Percentiles rank a stretch among this genome's conserved stretches.
Evolutionary conservation across 2,888 invertebrate species (phyloP).

Genomic region (Hecatera dysodea): DNA sequence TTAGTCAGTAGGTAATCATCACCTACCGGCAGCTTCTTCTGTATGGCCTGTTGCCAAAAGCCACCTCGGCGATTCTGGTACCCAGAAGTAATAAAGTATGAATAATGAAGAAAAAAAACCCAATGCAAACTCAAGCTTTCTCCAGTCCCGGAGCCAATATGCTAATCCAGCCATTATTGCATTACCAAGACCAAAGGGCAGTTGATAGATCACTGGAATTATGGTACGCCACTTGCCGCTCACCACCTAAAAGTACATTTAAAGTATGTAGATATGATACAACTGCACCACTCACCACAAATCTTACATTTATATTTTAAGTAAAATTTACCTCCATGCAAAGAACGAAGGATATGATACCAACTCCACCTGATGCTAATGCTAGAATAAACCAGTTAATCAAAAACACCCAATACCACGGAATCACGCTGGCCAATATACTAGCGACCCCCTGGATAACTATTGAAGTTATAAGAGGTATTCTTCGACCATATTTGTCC

Average conservation of each 20-base stretch:
- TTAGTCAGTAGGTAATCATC: background rate
- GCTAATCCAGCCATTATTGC: conserved; percentile 90
- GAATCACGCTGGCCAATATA: conserved; percentile 88
- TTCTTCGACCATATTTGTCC: conserved; percentile 92
- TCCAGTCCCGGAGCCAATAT: conserved; percentile 92
- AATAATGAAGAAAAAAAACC: conserved; percentile 88
- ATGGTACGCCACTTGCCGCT: conserved; percentile 91
- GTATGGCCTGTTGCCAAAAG: conserved; percentile 89
- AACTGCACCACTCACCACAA: background rate
- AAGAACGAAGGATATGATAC: conserved; percentile 92
- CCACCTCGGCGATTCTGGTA: conserved; percentile 93
- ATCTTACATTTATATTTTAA: background rate
- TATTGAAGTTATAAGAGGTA: conserved; percentile 90
- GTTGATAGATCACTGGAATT: conserved; percentile 92
- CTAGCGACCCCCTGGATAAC: conserved; percentile 89
- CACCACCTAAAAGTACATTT: conserved; percentile 82
- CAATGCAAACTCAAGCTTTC: conserved; percentile 90
- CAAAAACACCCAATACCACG: conserved; percentile 90
- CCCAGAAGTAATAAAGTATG: conserved; percentile 85
- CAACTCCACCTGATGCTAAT: conserved; percentile 91
- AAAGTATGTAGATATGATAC: background rate
- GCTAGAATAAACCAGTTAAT: conserved; percentile 90
- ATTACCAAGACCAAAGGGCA: conserved; percentile 92
- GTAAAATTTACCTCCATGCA: conserved; percentile 89
- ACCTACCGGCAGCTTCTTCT: conserved; percentile 86